Percentiles rank a stretch among this genome's conserved stretches.
Evolutionary conservation across 2,113 vertebrate species (phyloP).

Genomic region (Empidonax traillii): DNA sequence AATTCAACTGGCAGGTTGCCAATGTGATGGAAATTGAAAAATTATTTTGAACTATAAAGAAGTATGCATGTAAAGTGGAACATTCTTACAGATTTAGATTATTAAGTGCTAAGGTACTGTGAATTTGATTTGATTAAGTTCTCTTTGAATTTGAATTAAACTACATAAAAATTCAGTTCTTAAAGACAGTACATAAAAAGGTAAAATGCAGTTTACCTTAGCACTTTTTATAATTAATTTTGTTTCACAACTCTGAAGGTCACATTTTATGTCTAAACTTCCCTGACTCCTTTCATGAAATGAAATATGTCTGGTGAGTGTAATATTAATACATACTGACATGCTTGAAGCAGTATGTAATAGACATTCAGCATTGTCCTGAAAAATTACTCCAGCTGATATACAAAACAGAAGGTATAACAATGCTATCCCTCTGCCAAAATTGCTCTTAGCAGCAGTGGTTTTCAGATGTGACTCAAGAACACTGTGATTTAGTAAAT

Average conservation of each 20-base stretch:
- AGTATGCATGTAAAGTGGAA: not conserved
- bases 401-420: constrained; percentile 4
- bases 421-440: not conserved
- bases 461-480: not conserved
- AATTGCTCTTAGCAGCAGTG: not conserved
- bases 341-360: not conserved
- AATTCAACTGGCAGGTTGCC: not conserved
- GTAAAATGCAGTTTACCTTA: not conserved
- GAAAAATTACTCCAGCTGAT: constrained; percentile 4
- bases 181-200: not conserved
- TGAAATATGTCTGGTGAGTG: not conserved
- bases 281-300: not conserved
- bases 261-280: not conserved
- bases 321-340: not conserved
- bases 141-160: not conserved
- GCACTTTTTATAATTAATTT: not conserved
- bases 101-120: not conserved
- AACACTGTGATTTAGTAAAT: not conserved
- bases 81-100: not conserved
- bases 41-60: not conserved
- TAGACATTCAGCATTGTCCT: not conserved
- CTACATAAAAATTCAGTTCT: not conserved
- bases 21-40: not conserved
- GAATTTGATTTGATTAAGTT: not conserved
- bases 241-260: not conserved